Base-by-base conservation (phyloP, 2,797 vertebrate species). In the Centroberyx gerrardi region DNA sequence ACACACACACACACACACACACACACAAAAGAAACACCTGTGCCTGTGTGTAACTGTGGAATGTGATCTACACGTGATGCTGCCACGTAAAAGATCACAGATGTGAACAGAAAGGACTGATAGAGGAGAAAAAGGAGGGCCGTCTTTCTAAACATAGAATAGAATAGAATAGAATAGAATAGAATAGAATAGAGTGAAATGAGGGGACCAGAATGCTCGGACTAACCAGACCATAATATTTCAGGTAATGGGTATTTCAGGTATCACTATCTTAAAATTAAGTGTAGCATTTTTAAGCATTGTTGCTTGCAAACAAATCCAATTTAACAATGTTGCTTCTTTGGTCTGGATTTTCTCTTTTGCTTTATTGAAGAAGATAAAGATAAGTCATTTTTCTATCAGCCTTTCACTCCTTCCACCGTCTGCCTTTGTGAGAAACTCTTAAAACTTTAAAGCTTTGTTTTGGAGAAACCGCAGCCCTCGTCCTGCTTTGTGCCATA, bases 1-100 rank as follows among this genome's bases (percentile, higher is more conserved):
- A 55, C 51, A 55, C 60, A 56, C 51, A 72, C 49, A 55, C 59
- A 53, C 36, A 63, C 27, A 64, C 22, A 72, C 38, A 64, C 28
- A 73, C 71, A 58, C 53, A 58, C 28, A 36, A 10, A 28, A 14
- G 5, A 36, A 28, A 46, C 17, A 60, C 52, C 33, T 52, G 40
- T 28, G 42, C 3, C 51, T 55, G 28, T 44, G 55, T 8, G 53
- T 54, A 68, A 9, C 58, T 36, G 18, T 53, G 14, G 5, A 46
- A 55, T 22, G 7, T 28, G 56, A 49, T 63, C 51, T 3, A 0
- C 31, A 31, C 40, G 7, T 29, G n/a, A 38, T 22, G 18, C 51
- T 28, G 4, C 62, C 6, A 8, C 31, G 44, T 59, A 38, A 58
- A 33, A 65, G n/a, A 62, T 44, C 4, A 72, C 18, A 71, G 28